Base-by-base conservation (phyloP, 2,113 vertebrate species). In the Entosphenus tridentatus region DNA sequence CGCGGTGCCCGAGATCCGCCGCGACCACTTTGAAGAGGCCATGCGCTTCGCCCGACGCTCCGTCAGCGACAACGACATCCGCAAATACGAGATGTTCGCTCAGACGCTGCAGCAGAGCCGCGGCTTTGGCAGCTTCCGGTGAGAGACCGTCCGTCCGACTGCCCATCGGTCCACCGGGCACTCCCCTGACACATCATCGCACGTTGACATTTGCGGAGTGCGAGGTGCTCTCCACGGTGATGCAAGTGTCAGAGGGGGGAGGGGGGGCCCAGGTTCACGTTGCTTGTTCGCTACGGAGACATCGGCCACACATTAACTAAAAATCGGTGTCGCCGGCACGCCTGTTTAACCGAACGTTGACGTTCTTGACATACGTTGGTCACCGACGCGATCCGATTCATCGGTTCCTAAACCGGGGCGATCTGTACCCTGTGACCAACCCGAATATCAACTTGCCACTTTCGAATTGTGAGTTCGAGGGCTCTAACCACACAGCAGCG, bases 21-120 rank as follows among this genome's bases (percentile, higher is more conserved):
- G 75, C 18, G 76, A 78, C 59, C 77, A 78, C 70, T 78, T 78
- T 69, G 77, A 78, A 69, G 77, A 78, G 70, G 77, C 77, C 67
- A 78, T 78, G 77, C 72, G 74, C 39, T 78, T 77, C 12, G 77
- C 76, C 2, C 77, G 77, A 16, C 77, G 77, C 7, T 78, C 77
- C 3, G 77, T 78, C 69, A 78, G 77, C 10, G 76, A 78, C 69
- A 77, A 77, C 12, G 77, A 78, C 71, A 78, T 78, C 67, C 71
- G 77, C n/a, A 78, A 78, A 67, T 78, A 78, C 14, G 77, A 78
- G 71, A 78, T 78, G 77, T 78, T 78, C 12, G 72, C 77, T 59
- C 77, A 77, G 71, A 78, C 77, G 1, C 71, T 78, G 12, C 77
- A 78, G 55, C 77, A 78, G 70, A 78, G 77, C 70, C 71, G 77